phyloP scores from a whole-genome alignment of 2,797 vertebrate species.

The Octomys mimax region DNA sequence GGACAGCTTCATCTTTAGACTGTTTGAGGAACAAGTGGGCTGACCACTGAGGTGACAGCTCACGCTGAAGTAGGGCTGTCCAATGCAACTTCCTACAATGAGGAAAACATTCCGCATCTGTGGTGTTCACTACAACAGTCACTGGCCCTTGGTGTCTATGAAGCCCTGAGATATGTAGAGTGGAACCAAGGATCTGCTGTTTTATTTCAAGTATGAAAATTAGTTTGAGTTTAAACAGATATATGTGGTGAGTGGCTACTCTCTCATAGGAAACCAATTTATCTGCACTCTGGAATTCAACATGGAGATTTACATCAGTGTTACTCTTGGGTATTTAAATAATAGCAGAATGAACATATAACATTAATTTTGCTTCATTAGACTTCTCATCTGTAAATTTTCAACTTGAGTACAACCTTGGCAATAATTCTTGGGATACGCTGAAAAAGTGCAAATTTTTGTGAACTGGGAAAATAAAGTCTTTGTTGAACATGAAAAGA shows the following conservation, averaged over 20 bases:
- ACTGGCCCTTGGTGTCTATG: neutral
- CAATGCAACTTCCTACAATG: neutral
- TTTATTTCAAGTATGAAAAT: conserved; percentile 37
- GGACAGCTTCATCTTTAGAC: neutral
- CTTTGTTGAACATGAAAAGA: neutral
- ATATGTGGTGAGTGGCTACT: neutral
- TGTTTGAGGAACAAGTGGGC: neutral
- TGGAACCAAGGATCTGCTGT: neutral
- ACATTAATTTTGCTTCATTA: conserved; percentile 25
- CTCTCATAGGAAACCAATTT: neutral
- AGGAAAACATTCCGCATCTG: neutral
- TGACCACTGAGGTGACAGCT: neutral
- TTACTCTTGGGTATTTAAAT: conserved; percentile 2
- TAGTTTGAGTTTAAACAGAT: conserved; percentile 37
- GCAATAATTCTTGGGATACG: neutral
- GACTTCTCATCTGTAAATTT: neutral
- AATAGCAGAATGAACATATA: neutral
- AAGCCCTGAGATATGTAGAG: neutral
- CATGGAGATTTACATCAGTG: neutral
- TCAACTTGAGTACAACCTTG: neutral
- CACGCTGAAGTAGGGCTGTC: neutral
- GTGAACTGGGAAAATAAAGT: neutral
- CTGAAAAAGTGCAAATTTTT: conserved; percentile 4
- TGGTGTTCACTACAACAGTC: neutral
- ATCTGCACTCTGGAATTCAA: neutral